phyloP scores from a whole-genome alignment of 2,113 vertebrate genomes.

The Neolamprologus variostigma region DNA sequence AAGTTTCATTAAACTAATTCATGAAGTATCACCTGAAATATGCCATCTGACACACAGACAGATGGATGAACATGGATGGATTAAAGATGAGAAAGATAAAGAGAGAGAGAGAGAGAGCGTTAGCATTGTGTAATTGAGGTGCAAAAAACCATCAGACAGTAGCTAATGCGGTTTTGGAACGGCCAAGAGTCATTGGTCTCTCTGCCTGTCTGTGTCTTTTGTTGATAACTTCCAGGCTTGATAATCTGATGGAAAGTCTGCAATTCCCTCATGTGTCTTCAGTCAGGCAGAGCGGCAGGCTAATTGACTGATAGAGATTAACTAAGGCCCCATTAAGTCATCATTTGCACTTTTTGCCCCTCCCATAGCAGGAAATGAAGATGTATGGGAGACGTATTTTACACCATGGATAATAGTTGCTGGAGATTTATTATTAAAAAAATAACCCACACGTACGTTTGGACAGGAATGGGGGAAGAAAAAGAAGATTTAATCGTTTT shows the following conservation, averaged over 20 bases:
- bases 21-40: background rate
- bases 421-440: background rate
- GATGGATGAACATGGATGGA: background rate
- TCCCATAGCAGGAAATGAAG: conserved; percentile 1
- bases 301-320: conserved; percentile 51
- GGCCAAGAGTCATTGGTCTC: background rate
- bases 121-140: background rate
- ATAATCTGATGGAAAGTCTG: conserved; percentile 11
- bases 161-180: background rate
- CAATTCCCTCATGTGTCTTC: conserved; percentile 18
- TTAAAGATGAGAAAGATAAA: background rate
- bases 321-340: conserved; percentile 39
- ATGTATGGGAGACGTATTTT: background rate
- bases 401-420: background rate
- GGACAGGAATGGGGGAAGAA: background rate
- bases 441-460: background rate
- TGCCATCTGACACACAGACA: background rate
- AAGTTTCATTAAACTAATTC: background rate
- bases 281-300: conserved; percentile 10
- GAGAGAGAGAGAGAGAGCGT: background rate
- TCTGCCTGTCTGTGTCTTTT: background rate
- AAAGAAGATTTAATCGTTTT: background rate
- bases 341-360: background rate
- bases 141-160: conserved; percentile 2
- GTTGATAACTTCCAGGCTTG: background rate